phyloP scores from a whole-genome alignment of 2,888 invertebrate genomes.

The Drosophila multiciliata region DNA sequence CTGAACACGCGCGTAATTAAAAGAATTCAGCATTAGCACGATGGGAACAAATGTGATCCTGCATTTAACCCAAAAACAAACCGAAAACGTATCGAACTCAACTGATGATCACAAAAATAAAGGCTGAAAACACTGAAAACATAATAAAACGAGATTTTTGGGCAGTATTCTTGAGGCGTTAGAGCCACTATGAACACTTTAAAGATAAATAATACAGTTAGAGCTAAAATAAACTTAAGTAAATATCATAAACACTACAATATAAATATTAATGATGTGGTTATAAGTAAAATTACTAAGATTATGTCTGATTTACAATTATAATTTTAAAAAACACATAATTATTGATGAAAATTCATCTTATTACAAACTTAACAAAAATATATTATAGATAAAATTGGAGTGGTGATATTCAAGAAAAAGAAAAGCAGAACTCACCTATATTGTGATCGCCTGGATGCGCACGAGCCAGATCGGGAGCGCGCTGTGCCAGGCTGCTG shows the following conservation, averaged over 20 bases:
- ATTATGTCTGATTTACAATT: not conserved
- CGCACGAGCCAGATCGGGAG: slow-evolving; percentile 85
- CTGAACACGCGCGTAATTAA: slow-evolving; percentile 70
- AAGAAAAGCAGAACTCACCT: slow-evolving; percentile 72
- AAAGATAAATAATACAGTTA: slow-evolving; percentile 24
- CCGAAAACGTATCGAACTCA: slow-evolving; percentile 55
- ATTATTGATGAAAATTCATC: not conserved
- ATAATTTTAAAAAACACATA: not conserved
- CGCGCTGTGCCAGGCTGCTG: slow-evolving; percentile 83
- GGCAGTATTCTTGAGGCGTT: slow-evolving; percentile 4
- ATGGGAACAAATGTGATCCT: slow-evolving; percentile 9
- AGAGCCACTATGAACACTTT: slow-evolving; percentile 6
- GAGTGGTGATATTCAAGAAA: not conserved
- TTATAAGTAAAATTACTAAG: not conserved
- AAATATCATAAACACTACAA: not conserved
- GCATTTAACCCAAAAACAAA: slow-evolving; percentile 45
- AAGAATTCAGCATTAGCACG: slow-evolving; percentile 42
- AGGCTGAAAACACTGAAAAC: slow-evolving; percentile 45
- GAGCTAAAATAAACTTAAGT: slow-evolving; percentile 26
- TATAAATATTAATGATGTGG: not conserved
- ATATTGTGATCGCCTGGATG: slow-evolving; percentile 85
- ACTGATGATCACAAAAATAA: slow-evolving; percentile 36
- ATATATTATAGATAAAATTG: not conserved
- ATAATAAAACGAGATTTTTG: slow-evolving; percentile 6
- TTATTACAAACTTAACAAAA: slow-evolving; percentile 1